These are phyloP conservation scores for Epinotia brunnichana DNA, from an alignment of 2,888 invertebrate species.

Conservation along the genomic window DNA sequence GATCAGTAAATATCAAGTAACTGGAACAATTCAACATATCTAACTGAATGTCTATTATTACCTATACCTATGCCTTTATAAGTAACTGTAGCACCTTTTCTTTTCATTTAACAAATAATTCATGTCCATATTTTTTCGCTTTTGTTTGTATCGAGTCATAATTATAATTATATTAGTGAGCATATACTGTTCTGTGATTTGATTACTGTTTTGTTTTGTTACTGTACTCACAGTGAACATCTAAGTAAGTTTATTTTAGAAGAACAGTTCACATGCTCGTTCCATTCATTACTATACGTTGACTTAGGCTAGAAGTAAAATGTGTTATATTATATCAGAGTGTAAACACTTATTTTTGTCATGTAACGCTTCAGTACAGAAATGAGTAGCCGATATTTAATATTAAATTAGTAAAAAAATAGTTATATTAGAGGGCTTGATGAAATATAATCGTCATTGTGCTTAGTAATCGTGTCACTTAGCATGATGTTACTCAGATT, in stretches of 20 bases:
- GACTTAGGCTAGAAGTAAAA: conserved; percentile 38
- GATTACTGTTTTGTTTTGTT: conserved; percentile 45
- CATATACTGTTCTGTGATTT: conserved; percentile 47
- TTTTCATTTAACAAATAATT: conserved; percentile 15
- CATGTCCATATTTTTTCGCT: conserved; percentile 6
- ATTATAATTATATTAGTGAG: conserved; percentile 48
- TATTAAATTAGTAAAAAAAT: conserved; percentile 74
- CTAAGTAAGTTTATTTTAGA: conserved; percentile 27
- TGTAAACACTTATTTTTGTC: conserved; percentile 62
- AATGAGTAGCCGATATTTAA: conserved; percentile 76
- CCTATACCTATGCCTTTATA: conserved; percentile 32
- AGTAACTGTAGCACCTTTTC: conserved; percentile 37
- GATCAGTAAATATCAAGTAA: conserved; percentile 4
- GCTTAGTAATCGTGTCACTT: conserved; percentile 79
- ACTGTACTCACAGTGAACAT: conserved; percentile 37
- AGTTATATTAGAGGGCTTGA: conserved; percentile 80
- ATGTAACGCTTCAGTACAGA: conserved; percentile 78
- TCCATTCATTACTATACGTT: conserved; percentile 31
- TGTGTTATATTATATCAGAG: conserved; percentile 39
- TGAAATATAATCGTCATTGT: conserved; percentile 82
- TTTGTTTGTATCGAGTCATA: conserved; percentile 35
- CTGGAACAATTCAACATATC: conserved; percentile 45
- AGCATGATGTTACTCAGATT: conserved; percentile 76
- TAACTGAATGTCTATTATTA: conserved; percentile 46
- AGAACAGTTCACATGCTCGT: conserved; percentile 21